Base-by-base conservation (phyloP, 2,113 vertebrate genomes). In the Hemiscyllium ocellatum region DNA sequence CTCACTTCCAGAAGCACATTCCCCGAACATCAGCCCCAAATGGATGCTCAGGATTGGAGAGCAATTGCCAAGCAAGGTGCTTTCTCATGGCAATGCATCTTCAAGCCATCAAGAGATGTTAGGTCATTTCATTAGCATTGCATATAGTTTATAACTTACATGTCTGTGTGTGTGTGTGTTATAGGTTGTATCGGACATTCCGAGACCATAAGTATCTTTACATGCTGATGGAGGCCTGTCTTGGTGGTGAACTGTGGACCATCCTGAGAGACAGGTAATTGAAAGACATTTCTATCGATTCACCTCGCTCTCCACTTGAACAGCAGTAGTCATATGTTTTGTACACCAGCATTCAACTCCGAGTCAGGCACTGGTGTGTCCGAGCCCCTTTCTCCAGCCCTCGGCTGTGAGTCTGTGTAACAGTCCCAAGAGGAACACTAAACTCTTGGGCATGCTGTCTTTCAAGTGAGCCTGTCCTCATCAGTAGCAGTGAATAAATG, bases 161-260 rank as follows among this genome's bases (percentile, higher is more conserved):
- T 65, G 3, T 37, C 50, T n/a, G 13, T 91, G 56, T 91, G 72
- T 56, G n/a, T 33, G 47, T 78, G 37, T 47, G 2, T 94, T 78
- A 4, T 96, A 98, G 98, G 96, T 96, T 98, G 22, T 96, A 97
- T 80, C 96, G 96, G 96, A 97, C 96, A 50, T 98, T 98, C 33
- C 96, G 96, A 96, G 97, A 98, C 70, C 61, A 95, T 0, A 97
- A 97, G 95, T 97, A 96, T 47, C 96, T 98, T 24, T 98, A 97
- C 95, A 96, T 97, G 96, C 91, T 98, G 96, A 97, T 97, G 90
- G 98, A 98, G 96, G 97, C 96, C 65, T 97, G 97, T 96, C 96
- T 97, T 33, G 97, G 98, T 91, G 98, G 98, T 29, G 97, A 98
- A 96, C 96, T 98, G 68, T 97, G 96, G 94, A 96, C 95, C 96